A percentile compares a stretch with the other conserved stretches of the same genome.
phyloP scores from a whole-genome alignment of 2,888 invertebrate genomes.

The Chloroclystis v-ata region DNA sequence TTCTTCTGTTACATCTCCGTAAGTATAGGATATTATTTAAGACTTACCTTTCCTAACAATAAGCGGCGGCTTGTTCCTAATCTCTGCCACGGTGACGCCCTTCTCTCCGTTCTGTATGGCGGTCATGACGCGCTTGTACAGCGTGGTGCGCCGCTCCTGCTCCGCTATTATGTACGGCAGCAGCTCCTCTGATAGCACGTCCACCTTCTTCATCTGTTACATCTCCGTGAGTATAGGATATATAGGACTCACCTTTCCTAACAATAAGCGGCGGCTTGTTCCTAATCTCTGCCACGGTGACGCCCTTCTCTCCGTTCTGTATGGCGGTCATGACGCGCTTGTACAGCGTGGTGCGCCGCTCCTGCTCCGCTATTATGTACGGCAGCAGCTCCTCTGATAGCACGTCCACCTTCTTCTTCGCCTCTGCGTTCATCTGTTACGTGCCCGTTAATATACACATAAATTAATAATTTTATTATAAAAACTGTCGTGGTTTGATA shows the following conservation, averaged over 20 bases:
- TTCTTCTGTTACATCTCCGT: too few relatives aligned
- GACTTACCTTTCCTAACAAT: constrained; percentile 56
- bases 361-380: constrained; percentile 69
- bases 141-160: constrained; percentile 60
- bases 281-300: constrained; percentile 65
- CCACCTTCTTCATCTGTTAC: constrained; percentile 72
- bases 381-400: constrained; percentile 66
- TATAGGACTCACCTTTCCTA: constrained; percentile 48
- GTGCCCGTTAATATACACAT: too few relatives aligned
- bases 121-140: constrained; percentile 65
- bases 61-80: constrained; percentile 61
- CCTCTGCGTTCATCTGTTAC: constrained; percentile 65
- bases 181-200: constrained; percentile 65
- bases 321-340: constrained; percentile 67
- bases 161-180: constrained; percentile 69
- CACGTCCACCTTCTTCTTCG: constrained; percentile 70
- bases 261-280: constrained; percentile 64
- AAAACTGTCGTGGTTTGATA: too few relatives aligned
- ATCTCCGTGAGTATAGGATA: too few relatives aligned
- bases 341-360: constrained; percentile 59
- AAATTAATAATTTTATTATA: too few relatives aligned
- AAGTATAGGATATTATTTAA: too few relatives aligned
- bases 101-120: constrained; percentile 71
- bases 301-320: constrained; percentile 69
- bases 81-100: constrained; percentile 66